Evolutionary conservation across 2,113 vertebrate genomes (phyloP).

Genomic region (Lophotis ruficrista): DNA sequence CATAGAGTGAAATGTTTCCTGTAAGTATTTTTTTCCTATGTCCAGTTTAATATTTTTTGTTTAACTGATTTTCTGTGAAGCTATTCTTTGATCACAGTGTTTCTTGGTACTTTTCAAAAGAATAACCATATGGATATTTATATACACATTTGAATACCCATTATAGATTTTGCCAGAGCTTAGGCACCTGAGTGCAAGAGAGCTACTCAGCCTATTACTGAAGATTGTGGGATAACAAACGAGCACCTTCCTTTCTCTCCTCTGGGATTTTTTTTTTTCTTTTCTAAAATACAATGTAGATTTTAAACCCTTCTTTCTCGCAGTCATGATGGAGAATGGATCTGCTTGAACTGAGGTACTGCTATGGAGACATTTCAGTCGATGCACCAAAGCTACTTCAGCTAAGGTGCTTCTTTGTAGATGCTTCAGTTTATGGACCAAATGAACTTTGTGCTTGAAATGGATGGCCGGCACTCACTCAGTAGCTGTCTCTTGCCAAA

Average conservation of each 20-base stretch:
- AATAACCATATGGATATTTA: not conserved
- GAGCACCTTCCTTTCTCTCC: not conserved
- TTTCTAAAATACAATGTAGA: not conserved
- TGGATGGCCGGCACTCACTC: not conserved
- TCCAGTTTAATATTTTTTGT: not conserved
- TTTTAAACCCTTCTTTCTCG: not conserved
- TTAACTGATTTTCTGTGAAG: not conserved
- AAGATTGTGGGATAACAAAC: not conserved
- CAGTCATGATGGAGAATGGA: accelerated
- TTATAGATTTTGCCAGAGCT: not conserved
- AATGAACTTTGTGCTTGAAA: not conserved
- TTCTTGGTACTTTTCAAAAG: not conserved
- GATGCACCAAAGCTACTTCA: not conserved
- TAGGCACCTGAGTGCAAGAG: not conserved
- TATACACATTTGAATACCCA: not conserved
- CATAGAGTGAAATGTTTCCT: not conserved
- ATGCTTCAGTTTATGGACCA: not conserved
- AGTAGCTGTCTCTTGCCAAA: not conserved
- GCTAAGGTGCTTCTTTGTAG: not conserved
- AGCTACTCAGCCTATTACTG: not conserved
- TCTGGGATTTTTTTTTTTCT: not conserved
- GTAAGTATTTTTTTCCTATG: not conserved
- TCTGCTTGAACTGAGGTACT: not conserved
- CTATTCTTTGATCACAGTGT: not conserved
- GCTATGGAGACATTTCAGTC: not conserved